Percentiles rank a stretch among this genome's conserved stretches.
These are phyloP conservation scores for Toxotes lorentzi DNA, from an alignment of 2,797 vertebrate genomes.

Conservation along the genomic window DNA sequence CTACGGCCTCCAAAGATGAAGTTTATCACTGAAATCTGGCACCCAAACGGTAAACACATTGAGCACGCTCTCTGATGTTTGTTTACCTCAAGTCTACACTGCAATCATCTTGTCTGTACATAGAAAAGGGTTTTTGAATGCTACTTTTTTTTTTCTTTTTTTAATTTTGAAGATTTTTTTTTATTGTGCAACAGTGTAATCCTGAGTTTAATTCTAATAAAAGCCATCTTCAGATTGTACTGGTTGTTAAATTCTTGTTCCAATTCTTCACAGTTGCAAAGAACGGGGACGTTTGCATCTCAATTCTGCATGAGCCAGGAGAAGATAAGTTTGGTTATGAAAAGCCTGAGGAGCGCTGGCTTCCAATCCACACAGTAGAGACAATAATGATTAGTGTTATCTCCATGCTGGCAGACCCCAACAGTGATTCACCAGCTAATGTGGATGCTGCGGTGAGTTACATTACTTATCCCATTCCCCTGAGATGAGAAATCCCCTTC, in stretches of 20 bases:
- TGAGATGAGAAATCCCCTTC: neutral
- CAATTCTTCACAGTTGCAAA: conserved; percentile 91
- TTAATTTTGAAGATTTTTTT: neutral
- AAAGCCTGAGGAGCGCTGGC: conserved; percentile 99
- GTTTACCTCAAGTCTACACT: neutral
- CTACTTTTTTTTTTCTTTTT: neutral
- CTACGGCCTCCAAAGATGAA: conserved; percentile 90
- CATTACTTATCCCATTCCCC: neutral
- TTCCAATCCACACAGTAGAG: conserved; percentile 99
- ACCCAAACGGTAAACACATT: conserved; percentile 85
- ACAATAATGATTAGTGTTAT: conserved; percentile 99
- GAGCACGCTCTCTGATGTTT: neutral
- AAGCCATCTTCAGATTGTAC: neutral
- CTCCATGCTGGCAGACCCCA: conserved; percentile 99
- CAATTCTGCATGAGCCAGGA: conserved; percentile 98
- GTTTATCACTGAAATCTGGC: conserved; percentile 90
- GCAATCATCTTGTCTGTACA: too few species aligned
- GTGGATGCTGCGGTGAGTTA: conserved; percentile 96
- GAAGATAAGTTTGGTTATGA: conserved; percentile 99
- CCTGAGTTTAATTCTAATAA: neutral
- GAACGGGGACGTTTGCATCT: conserved; percentile 99
- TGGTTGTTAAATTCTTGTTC: neutral
- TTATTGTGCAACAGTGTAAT: neutral
- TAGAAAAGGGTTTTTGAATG: neutral
- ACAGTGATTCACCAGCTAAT: conserved; percentile 98